Percentiles rank a stretch among this genome's conserved stretches.
Evolutionary conservation across 1,140 invertebrate genomes (phyloP).

Genomic region (Drosophila orena): DNA sequence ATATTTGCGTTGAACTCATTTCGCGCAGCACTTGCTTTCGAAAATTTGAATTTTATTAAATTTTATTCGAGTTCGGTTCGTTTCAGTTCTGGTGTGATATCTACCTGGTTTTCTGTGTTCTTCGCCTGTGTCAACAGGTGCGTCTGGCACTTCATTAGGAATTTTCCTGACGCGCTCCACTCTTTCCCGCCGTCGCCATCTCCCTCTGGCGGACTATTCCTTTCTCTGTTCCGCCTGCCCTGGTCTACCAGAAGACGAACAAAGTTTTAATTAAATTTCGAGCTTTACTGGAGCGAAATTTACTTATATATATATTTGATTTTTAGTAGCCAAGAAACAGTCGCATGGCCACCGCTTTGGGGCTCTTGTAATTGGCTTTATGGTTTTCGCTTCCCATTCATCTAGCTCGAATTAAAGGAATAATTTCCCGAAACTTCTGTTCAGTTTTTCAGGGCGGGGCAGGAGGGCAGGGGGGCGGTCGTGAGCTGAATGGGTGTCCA

Average conservation of each 20-base stretch:
- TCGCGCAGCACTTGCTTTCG: constrained; percentile 18
- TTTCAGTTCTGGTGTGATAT: constrained; percentile 24
- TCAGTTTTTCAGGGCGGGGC: background rate
- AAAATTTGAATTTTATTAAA: constrained; percentile 67
- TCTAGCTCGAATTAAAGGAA: constrained; percentile 61
- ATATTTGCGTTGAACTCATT: constrained; percentile 27
- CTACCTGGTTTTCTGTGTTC: constrained; percentile 21
- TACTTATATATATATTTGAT: constrained; percentile 72
- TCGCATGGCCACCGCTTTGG: constrained; percentile 62
- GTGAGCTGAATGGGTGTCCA: constrained; percentile 24
- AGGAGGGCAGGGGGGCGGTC: too few species aligned
- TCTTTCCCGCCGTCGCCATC: constrained; percentile 1
- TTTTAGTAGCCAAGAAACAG: constrained; percentile 74
- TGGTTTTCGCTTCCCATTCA: constrained; percentile 57
- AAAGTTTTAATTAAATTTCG: constrained; percentile 80
- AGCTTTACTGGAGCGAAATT: constrained; percentile 64
- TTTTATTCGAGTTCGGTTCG: constrained; percentile 58
- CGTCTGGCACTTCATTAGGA: constrained; percentile 70
- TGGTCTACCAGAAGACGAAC: constrained; percentile 33
- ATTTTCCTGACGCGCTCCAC: constrained; percentile 37
- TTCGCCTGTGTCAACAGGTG: constrained; percentile 69
- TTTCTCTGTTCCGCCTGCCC: background rate
- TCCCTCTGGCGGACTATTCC: background rate
- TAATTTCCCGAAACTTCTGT: constrained; percentile 41
- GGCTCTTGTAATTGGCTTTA: constrained; percentile 51